Conservation (phyloP, 2,888 invertebrate genomes). For the Metacarcinus magister region DNA sequence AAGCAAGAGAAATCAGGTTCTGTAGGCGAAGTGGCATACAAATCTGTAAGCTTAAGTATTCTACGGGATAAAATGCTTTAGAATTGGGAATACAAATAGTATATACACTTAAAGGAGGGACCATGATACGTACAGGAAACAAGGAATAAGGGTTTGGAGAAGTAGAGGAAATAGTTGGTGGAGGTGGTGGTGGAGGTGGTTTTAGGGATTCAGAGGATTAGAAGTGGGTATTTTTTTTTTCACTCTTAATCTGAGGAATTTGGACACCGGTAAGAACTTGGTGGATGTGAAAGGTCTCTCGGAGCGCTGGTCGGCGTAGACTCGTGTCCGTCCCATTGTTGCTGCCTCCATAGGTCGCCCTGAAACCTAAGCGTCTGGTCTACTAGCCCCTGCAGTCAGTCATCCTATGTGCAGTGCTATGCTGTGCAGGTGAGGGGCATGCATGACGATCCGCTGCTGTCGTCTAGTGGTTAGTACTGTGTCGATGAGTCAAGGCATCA, state of each 20-base stretch:
- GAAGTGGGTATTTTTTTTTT: neutral
- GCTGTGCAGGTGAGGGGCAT: neutral
- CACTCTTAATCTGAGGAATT: conserved; percentile 53
- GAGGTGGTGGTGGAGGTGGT: conserved; percentile 32
- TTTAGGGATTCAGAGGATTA: neutral
- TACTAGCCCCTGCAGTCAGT: conserved; percentile 36
- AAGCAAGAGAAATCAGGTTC: conserved; percentile 72
- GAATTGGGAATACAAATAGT: conserved; percentile 9
- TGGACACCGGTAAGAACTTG: conserved; percentile 49
- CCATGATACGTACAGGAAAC: conserved; percentile 16
- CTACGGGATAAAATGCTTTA: conserved; percentile 64
- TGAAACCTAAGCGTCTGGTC: conserved; percentile 31
- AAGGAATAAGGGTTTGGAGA: conserved; percentile 31
- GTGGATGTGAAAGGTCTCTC: conserved; percentile 48
- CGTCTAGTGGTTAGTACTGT: neutral
- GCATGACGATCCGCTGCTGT: neutral
- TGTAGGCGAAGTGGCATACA: conserved; percentile 71
- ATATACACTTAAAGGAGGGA: conserved; percentile 18
- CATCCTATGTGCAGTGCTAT: neutral
- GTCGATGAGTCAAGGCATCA: neutral
- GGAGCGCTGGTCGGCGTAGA: conserved; percentile 48
- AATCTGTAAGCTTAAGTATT: conserved; percentile 71
- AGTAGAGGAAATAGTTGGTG: neutral
- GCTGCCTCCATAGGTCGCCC: conserved; percentile 17
- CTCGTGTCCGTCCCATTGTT: conserved; percentile 36